Percentiles rank a stretch among this genome's conserved stretches.
phyloP scores from a whole-genome alignment of 2,797 vertebrate genomes.

The Sphenodon punctatus region DNA sequence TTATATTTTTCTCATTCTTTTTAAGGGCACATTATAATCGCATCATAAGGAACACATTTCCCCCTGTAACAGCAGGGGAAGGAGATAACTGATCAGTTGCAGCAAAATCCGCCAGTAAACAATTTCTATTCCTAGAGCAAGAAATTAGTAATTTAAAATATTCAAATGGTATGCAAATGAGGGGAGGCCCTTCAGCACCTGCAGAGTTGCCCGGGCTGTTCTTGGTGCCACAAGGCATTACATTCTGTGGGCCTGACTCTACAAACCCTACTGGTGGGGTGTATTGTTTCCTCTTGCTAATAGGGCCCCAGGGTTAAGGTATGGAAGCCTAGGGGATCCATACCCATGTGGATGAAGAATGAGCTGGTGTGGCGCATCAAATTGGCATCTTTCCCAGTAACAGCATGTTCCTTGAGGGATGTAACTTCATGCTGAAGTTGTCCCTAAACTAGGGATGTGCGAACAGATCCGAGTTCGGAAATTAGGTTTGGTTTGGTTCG shows the following conservation, averaged over 20 bases:
- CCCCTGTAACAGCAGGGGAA: not conserved
- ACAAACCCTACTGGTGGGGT: not conserved
- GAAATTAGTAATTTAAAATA: not conserved
- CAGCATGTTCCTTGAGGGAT: too few species aligned
- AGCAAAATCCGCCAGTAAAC: not conserved
- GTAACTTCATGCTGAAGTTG: too few species aligned
- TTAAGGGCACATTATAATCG: not conserved
- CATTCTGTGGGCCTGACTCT: constrained; percentile 26
- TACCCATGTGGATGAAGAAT: too few species aligned
- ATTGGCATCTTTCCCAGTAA: too few species aligned
- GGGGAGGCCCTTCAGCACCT: constrained; percentile 9
- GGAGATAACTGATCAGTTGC: not conserved
- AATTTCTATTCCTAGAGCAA: not conserved
- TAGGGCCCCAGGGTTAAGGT: too few species aligned
- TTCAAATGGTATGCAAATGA: constrained; percentile 29
- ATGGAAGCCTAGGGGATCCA: too few species aligned
- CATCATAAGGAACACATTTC: not conserved
- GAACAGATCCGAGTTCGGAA: too few species aligned
- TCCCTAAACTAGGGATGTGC: too few species aligned
- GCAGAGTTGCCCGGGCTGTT: constrained; percentile 9
- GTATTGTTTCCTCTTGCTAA: too few species aligned
- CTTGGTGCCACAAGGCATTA: not conserved
- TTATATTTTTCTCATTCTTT: not conserved
- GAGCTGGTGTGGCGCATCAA: too few species aligned
- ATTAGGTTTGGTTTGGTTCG: too few species aligned